phyloP scores from a whole-genome alignment of 2,888 invertebrate species.

The Piscicola geometra region DNA sequence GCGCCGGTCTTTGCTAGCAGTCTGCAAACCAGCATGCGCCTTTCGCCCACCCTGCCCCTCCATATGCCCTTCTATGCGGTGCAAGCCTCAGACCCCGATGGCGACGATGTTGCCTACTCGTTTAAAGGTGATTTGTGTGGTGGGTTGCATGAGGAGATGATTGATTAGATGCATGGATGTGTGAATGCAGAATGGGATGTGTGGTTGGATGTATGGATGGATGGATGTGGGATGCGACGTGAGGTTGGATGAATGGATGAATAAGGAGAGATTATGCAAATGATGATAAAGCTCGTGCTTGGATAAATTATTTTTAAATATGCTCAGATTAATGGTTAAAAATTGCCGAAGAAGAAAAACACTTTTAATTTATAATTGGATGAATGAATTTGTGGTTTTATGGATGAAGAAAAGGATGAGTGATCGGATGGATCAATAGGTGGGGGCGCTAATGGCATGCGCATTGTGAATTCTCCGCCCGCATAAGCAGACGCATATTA shows the following conservation, averaged over 20 bases:
- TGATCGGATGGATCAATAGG: not conserved
- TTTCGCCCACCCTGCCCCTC: not conserved
- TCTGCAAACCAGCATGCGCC: not conserved
- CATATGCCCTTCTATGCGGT: not conserved
- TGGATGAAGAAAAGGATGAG: conserved; percentile 1
- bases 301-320: too few relatives aligned
- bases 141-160: not conserved
- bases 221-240: conserved; percentile 8
- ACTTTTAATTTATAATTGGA: too few relatives aligned
- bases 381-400: not conserved
- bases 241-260: not conserved
- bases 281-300: too few relatives aligned
- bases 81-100: not conserved
- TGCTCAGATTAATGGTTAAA: too few relatives aligned
- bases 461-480: too few relatives aligned
- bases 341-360: too few relatives aligned
- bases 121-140: not conserved
- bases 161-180: not conserved
- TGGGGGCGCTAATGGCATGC: not conserved
- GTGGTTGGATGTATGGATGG: not conserved
- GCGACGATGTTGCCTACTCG: not conserved
- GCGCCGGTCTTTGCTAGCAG: conserved; percentile 66
- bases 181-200: not conserved
- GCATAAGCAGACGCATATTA: too few relatives aligned
- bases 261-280: too few relatives aligned